Conservation (phyloP, 2,113 vertebrate genomes). For the Sterna hirundo region DNA sequence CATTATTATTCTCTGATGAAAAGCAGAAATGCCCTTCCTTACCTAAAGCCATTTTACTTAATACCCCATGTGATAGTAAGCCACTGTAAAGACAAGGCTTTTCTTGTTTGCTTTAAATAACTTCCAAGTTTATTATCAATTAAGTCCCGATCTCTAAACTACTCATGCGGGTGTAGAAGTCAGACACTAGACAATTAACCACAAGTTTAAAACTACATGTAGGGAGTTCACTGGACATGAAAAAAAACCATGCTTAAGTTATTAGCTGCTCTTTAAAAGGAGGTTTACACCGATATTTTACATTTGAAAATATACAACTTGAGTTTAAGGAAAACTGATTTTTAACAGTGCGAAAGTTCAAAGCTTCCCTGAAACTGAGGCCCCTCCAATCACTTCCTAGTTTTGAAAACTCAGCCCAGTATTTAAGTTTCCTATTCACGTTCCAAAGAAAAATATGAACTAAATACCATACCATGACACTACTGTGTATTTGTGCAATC, state of each 20-base stretch:
- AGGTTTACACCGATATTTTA: neutral
- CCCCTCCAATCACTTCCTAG: neutral
- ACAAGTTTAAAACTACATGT: neutral
- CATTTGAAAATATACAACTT: neutral
- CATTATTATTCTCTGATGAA: neutral
- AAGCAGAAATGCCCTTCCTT: conserved; percentile 16
- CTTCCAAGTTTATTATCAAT: neutral
- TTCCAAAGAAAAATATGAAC: neutral
- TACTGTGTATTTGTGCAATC: neutral
- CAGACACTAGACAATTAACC: neutral
- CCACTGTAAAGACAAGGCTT: conserved; percentile 5
- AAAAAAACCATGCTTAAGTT: neutral
- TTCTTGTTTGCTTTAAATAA: conserved; percentile 7
- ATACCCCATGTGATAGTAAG: conserved; percentile 2
- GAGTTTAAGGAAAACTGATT: neutral
- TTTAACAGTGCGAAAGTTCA: neutral
- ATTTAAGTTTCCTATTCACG: neutral
- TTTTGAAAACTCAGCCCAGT: neutral
- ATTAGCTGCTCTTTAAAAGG: neutral
- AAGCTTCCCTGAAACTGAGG: neutral
- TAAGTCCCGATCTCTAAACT: neutral
- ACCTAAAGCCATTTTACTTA: conserved; percentile 39
- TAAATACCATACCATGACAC: neutral
- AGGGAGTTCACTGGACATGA: neutral
- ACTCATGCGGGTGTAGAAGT: neutral